Evolutionary conservation across 2,797 vertebrate species (phyloP), one percentile per base, ranked within the genome.

Genomic region (Melanotaenia boesemani): DNA sequence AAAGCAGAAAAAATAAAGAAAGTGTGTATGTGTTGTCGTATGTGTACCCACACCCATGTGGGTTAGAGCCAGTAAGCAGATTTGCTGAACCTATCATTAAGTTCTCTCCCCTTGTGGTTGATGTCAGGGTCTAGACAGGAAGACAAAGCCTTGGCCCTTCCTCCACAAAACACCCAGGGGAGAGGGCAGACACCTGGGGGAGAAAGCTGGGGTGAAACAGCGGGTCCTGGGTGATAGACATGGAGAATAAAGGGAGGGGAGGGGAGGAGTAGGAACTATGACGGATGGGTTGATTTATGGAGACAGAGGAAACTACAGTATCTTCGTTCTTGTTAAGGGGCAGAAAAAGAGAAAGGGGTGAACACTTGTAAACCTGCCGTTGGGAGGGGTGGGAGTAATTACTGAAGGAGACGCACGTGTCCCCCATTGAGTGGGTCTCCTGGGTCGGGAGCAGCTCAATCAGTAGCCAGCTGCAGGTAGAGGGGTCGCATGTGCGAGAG

Each of bases 401-500:
- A 94, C 88, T 34, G 75, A 61, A 69, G 39, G 76, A 89, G 81
- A 86, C 74, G 67, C 91, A 87, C 82, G 59, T 90, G 91, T 88
- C 90, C 87, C 77, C 77, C 85, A 80, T 68, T 83, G 90, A 89
- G 86, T 77, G 48, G 44, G 76, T 89, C 89, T 90, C 92, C 75
- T 61, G 86, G 81, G 86, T 72, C 83, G 67, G 79, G 74, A 80
- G 79, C 84, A 83, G 86, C 92, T 93, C 90, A 92, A 93, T 95
- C 93, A 93, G 86, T 75, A 80, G 76, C 86, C 93, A 93, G 91
- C 90, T 94, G 93, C 90, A 94, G 89, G 91, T 92, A 90, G 63
- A 78, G 66, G 71, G 85, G 79, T 61, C 1, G 59, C 70, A 46
- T 80, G 61, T 72, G 50, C 63, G 70, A 55, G 74, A 22, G 67